Percentiles rank a stretch among this genome's conserved stretches.
These are phyloP conservation scores for Athene noctua DNA, from an alignment of 2,113 vertebrate genomes.

Conservation along the genomic window DNA sequence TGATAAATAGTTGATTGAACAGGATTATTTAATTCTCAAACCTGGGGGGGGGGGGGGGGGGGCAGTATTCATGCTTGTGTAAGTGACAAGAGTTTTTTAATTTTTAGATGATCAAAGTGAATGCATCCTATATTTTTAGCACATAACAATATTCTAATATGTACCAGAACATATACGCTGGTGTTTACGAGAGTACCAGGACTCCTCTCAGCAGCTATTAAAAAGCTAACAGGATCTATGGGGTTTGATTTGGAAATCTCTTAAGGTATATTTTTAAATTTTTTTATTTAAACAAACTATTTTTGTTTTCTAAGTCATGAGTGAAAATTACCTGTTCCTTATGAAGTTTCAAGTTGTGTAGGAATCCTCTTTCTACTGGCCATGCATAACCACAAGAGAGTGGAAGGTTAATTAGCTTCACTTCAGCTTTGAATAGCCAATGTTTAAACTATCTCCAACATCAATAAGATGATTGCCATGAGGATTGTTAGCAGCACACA, in stretches of 20 bases:
- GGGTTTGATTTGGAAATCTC: background rate
- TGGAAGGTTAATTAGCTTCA: background rate
- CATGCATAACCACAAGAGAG: background rate
- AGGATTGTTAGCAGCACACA: background rate
- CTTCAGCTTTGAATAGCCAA: background rate
- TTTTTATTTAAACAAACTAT: background rate
- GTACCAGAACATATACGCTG: background rate
- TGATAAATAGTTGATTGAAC: background rate
- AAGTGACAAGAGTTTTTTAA: background rate
- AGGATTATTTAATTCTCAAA: background rate
- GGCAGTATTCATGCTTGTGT: background rate
- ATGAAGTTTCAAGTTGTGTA: background rate
- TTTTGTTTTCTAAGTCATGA: background rate
- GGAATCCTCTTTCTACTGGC: background rate
- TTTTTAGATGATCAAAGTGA: background rate
- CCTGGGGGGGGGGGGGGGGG: rapidly evolving
- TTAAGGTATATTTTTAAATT: background rate
- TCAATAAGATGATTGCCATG: background rate
- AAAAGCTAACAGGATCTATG: background rate
- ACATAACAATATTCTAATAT: background rate
- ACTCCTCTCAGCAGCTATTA: background rate
- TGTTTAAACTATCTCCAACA: background rate
- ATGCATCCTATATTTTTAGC: background rate
- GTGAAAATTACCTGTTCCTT: background rate
- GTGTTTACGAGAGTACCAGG: background rate